These are phyloP conservation scores for Porites cylindrica DNA, from an alignment of 92 coral and sea anemone genomes.

Conservation along the genomic window DNA sequence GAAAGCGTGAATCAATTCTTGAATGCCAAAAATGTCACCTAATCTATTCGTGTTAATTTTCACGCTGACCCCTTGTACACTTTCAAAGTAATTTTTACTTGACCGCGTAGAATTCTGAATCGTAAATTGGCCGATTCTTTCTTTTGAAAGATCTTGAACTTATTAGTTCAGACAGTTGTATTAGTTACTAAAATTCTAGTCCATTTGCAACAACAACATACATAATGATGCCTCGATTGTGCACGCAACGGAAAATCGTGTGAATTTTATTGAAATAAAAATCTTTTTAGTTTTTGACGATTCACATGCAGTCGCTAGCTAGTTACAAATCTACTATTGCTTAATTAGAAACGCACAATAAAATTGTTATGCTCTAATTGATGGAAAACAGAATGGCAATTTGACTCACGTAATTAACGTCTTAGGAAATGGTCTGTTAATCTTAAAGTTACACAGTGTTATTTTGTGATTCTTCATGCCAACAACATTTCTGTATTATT, in stretches of 20 bases:
- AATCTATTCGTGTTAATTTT: slow-evolving; percentile 10
- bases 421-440: neutral
- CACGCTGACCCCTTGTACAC: slow-evolving; percentile 4
- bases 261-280: neutral
- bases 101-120: neutral
- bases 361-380: neutral
- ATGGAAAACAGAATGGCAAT: neutral
- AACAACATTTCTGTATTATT: too few species aligned
- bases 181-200: neutral
- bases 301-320: neutral
- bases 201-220: neutral
- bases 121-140: neutral
- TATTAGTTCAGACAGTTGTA: neutral
- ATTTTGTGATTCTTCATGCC: too few species aligned
- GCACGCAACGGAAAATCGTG: neutral
- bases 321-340: neutral
- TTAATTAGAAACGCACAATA: neutral
- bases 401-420: neutral
- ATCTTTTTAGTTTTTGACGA: neutral
- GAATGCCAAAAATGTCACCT: neutral
- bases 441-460: too few species aligned
- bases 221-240: neutral
- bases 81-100: neutral
- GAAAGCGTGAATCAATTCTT: slow-evolving; percentile 17
- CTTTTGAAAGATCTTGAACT: neutral